Conservation (phyloP, 2,888 invertebrate genomes). For the Melanostoma scalare region DNA sequence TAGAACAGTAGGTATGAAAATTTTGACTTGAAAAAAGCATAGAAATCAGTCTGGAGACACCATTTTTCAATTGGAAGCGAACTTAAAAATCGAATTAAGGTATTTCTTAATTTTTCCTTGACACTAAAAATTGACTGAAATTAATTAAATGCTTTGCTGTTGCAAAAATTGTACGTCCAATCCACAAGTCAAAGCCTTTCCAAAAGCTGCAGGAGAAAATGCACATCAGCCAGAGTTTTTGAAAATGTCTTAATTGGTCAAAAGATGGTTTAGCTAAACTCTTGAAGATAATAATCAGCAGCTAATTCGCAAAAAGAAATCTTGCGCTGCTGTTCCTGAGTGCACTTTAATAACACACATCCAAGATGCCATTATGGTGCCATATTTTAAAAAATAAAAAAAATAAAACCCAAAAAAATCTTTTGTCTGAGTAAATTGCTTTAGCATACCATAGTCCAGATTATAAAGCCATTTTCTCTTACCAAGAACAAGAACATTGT, state of each 20-base stretch:
- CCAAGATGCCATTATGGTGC: conserved; percentile 25
- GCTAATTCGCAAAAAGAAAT: conserved; percentile 5
- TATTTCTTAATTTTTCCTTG: too few relatives aligned
- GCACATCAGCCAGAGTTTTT: too few relatives aligned
- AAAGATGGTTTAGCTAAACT: not conserved
- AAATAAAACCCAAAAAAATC: not conserved
- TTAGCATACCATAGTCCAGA: not conserved
- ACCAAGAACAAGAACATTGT: conserved; percentile 43
- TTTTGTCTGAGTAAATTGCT: conserved; percentile 28
- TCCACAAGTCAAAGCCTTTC: too few relatives aligned
- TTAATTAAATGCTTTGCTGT: too few relatives aligned
- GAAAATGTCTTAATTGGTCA: not conserved
- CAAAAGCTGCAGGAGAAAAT: too few relatives aligned
- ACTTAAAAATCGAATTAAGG: too few relatives aligned
- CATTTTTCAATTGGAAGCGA: too few relatives aligned
- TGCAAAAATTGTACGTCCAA: too few relatives aligned
- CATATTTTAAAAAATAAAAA: not conserved
- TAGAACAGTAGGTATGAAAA: too few relatives aligned
- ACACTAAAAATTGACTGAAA: too few relatives aligned
- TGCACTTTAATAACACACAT: conserved; percentile 18
- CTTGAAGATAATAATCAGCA: conserved; percentile 10
- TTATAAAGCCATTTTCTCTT: conserved; percentile 31
- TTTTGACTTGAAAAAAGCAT: too few relatives aligned
- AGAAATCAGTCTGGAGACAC: too few relatives aligned
- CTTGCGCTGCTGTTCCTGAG: conserved; percentile 7